Base-by-base conservation (phyloP, 2,113 vertebrate genomes). In the Oceanites oceanicus region DNA sequence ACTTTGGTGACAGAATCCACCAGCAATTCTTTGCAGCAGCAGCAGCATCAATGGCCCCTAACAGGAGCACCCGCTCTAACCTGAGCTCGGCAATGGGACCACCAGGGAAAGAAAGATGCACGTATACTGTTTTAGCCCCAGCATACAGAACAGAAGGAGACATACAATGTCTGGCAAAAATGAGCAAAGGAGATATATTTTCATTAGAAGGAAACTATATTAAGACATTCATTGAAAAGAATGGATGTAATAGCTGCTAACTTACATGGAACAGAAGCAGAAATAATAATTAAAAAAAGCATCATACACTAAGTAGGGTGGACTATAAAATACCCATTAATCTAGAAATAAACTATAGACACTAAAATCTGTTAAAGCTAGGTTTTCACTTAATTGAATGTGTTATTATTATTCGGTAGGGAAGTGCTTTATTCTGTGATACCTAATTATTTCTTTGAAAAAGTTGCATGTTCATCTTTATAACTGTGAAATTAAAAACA, bases 401-500 rank as follows among this genome's bases (percentile, higher is more conserved):
- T 68, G 13, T 44, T 80, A 6, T 58, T 96, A 42, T 86, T 86
- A 83, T 86, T 92, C 91, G 34, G 78, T 78, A 62, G 40, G 47
- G 45, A 93, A 17, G 0, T 67, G 49, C 13, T 89, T 94, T 92
- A 21, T 68, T 92, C 68, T 86, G 29, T 83, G 42, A 38, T 87
- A 68, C 10, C 44, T 55, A 65, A 94, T 94, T 95, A 92, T 78
- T 81, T 81, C 61, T 59, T 72, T 78, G 83, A 44, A 96, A 75
- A 89, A 87, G 56, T 29, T 65, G 34, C 34, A 29, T 53, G 36
- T 88, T 84, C 83, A 7, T 90, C 79, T 91, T 88, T 91, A 84
- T 65, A 50, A 89, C 66, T 78, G 83, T 89, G 95, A 94, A 86
- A 92, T 95, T 89, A 91, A 75, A 91, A 91, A 10, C 44, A 84